phyloP scores from a whole-genome alignment of 2,113 vertebrate species.

The Noctilio leporinus region DNA sequence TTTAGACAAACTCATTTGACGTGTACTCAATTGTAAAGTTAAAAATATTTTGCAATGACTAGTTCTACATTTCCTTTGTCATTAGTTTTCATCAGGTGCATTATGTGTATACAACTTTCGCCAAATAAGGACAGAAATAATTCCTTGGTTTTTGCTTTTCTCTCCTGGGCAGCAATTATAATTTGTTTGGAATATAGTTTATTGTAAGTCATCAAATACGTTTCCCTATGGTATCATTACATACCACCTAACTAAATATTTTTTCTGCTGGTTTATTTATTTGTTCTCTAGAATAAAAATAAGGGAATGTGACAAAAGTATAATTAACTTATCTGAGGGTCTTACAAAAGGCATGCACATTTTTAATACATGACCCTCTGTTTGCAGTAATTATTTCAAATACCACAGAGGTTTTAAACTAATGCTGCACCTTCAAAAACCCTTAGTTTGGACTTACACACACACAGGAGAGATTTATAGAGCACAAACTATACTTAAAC shows the following conservation, averaged over 20 bases:
- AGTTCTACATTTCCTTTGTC: conserved; percentile 19
- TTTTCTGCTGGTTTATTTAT: conserved; percentile 67
- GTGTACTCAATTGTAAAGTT: conserved; percentile 56
- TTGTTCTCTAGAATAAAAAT: conserved; percentile 54
- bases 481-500: background rate
- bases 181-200: conserved; percentile 74
- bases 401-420: conserved; percentile 2
- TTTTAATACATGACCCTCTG: background rate
- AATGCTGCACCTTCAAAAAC: background rate
- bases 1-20: conserved; percentile 34
- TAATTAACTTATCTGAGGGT: conserved; percentile 21
- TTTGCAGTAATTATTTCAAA: conserved; percentile 24
- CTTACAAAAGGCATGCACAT: conserved; percentile 14
- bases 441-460: background rate
- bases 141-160: conserved; percentile 61
- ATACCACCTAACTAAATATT: conserved; percentile 79
- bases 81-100: conserved; percentile 61
- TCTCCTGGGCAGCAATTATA: conserved; percentile 80
- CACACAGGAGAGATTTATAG: background rate
- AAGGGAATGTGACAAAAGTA: conserved; percentile 24
- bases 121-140: conserved; percentile 63
- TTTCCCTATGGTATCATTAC: conserved; percentile 71
- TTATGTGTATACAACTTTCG: conserved; percentile 63
- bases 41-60: conserved; percentile 25
- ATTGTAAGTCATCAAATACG: conserved; percentile 73